These are phyloP conservation scores for Eristalis pertinax DNA, from an alignment of 2,888 invertebrate genomes.

Conservation along the genomic window DNA sequence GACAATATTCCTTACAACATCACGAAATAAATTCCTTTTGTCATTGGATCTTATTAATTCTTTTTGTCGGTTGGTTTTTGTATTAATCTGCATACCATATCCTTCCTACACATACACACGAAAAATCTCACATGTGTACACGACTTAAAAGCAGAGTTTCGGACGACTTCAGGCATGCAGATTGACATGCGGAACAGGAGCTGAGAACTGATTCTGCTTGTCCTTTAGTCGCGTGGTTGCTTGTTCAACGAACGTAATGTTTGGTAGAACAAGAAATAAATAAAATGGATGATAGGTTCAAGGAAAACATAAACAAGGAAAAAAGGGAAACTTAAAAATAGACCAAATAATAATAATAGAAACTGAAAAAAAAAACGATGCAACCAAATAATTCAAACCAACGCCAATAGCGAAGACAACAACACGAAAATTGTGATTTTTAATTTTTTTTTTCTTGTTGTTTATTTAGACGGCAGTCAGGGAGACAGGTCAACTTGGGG, in stretches of 20 bases:
- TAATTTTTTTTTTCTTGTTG: not conserved
- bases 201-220: not conserved
- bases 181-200: not conserved
- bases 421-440: constrained; percentile 46
- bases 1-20: not conserved
- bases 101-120: not conserved
- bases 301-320: constrained; percentile 14
- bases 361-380: constrained; percentile 24
- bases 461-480: constrained; percentile 1
- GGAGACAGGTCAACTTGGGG: constrained; percentile 67
- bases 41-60: not conserved
- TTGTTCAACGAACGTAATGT: constrained; percentile 21
- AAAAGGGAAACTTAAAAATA: constrained; percentile 24
- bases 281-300: constrained; percentile 52
- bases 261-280: constrained; percentile 54
- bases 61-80: not conserved
- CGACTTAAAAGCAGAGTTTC: not conserved
- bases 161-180: not conserved
- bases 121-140: not conserved
- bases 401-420: constrained; percentile 47
- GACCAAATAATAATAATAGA: constrained; percentile 59
- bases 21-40: not conserved
- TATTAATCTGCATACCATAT: not conserved
- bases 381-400: constrained; percentile 41
- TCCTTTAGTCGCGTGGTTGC: not conserved